Evolutionary conservation across 2,113 vertebrate genomes (phyloP).

Genomic region (Gracilinanus agilis): DNA sequence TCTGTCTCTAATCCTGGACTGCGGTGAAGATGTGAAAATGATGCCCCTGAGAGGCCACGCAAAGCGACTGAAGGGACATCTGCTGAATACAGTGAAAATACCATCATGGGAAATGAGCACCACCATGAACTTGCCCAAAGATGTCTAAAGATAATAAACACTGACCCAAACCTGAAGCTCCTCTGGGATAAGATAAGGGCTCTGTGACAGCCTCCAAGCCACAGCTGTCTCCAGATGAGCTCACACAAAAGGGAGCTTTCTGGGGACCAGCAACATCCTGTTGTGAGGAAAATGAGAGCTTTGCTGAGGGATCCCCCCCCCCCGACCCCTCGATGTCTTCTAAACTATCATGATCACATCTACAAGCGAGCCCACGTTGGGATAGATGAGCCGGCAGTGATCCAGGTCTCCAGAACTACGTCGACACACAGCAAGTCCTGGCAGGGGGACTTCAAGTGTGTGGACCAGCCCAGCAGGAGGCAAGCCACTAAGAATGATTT

Average conservation of each 20-base stretch:
- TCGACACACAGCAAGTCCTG: not conserved
- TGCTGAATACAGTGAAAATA: not conserved
- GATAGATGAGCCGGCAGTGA: not conserved
- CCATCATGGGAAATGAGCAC: not conserved
- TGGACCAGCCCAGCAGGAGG: not conserved
- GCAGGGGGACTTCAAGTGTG: not conserved
- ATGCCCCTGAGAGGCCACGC: slow-evolving; percentile 31
- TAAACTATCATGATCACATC: not conserved
- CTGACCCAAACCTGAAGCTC: accelerated
- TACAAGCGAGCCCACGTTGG: not conserved
- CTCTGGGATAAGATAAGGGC: not conserved
- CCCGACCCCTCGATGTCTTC: not conserved
- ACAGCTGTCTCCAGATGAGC: not conserved
- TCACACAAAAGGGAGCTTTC: not conserved
- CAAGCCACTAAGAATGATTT: not conserved
- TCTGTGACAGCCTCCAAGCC: accelerated
- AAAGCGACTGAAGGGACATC: slow-evolving; percentile 9
- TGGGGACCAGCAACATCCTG: not conserved
- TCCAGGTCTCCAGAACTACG: not conserved
- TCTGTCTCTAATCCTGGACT: slow-evolving; percentile 5
- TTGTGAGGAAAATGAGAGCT: accelerated
- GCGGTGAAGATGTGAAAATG: slow-evolving; percentile 50
- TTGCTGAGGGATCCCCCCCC: not conserved
- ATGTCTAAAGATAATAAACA: not conserved
- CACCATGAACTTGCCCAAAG: not conserved